phyloP scores from a whole-genome alignment of 2,797 vertebrate species.

The Sebastes hubbsi region DNA sequence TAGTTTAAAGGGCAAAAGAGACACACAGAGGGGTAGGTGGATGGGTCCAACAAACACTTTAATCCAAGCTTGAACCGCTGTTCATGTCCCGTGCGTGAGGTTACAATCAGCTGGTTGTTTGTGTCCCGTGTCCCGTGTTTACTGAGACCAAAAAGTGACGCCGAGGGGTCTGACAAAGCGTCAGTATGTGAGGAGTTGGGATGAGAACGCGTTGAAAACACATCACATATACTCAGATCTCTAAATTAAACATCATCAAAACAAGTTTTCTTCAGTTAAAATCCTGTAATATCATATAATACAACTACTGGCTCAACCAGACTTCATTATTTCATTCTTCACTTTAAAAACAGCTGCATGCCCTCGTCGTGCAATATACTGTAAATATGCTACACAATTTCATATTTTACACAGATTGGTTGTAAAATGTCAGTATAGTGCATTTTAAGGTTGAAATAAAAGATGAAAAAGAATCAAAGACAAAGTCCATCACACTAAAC shows the following conservation, averaged over 20 bases:
- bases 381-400: not conserved
- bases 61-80: too few relatives aligned
- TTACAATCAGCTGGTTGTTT: too few relatives aligned
- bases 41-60: too few relatives aligned
- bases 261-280: not conserved
- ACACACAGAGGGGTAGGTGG: too few relatives aligned
- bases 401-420: not conserved
- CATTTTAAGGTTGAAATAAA: slow-evolving; percentile 11
- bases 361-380: not conserved
- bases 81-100: too few relatives aligned
- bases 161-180: too few relatives aligned
- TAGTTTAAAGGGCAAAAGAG: too few relatives aligned
- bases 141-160: too few relatives aligned
- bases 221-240: not conserved
- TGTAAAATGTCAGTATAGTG: not conserved
- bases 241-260: not conserved
- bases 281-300: not conserved
- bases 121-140: too few relatives aligned
- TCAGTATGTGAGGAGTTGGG: too few relatives aligned
- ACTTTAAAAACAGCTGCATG: not conserved
- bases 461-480: not conserved
- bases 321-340: slow-evolving; percentile 9
- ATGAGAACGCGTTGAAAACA: not conserved
- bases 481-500: not conserved
- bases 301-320: not conserved